Evolutionary conservation across 2,888 invertebrate species (phyloP), one percentile per base, ranked within the genome.

Genomic region (Lasioglossum pauxillum): DNA sequence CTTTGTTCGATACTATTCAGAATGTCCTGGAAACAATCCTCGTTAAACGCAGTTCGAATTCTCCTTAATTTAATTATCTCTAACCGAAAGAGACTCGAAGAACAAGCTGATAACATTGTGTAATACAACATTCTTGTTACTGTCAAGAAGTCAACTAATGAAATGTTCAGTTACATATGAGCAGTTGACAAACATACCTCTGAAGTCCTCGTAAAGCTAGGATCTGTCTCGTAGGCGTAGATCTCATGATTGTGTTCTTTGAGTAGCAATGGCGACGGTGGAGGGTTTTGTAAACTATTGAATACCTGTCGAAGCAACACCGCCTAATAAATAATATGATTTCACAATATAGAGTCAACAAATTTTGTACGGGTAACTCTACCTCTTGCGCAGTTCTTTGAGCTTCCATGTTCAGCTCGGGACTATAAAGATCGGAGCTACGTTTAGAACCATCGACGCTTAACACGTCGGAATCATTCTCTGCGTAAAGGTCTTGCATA

Each of bases 331-430:
- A 73, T 31, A 12, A 19, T 71, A 53, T 14, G 19, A 31, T 53
- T 16, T 41, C n/a, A 10, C 12, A 31, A n/a, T 31, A 31, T 10
- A 35, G 19, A 38, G 38, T 69, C 23, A 23, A 69, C 10, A 1
- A 23, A 23, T 69, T 69, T 38, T 38, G 23, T 69, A 57, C 57
- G n/a, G n/a, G n/a, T 69, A 35, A 64, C 31, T 44, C 1, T 89
- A 95, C 95, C 92, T 95, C 93, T 90, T 93, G 95, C 31, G 95
- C 95, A 10, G 95, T 95, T 80, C 94, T 93, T 14, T 94, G 94
- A 80, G 95, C 95, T 89, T 94, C 93, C 49, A 95, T 93, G 89
- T 95, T 95, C 5, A 95, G 90, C 88, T 95, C 95, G 2, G 94
- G 95, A 81, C 93, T 95, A 78, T 94, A 95, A n/a, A 95, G 93